Conservation (phyloP, 1,140 invertebrate species). For the Ceratina australensis region DNA sequence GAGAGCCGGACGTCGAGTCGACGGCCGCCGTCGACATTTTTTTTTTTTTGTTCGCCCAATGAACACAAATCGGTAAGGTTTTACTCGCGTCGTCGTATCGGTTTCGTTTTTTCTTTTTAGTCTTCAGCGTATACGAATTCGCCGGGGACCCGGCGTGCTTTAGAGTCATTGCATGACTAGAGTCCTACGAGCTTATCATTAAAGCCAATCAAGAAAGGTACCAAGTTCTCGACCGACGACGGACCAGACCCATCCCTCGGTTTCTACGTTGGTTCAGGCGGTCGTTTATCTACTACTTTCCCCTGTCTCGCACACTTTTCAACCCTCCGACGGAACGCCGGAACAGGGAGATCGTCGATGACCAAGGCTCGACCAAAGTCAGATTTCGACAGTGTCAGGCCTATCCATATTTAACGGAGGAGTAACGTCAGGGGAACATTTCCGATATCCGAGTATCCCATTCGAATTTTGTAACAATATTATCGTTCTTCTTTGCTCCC, state of each 20-base stretch:
- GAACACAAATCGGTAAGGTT: conserved; percentile 62
- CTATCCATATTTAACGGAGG: too few species aligned
- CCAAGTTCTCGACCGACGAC: conserved; percentile 64
- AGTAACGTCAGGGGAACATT: too few species aligned
- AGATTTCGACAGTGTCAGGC: too few species aligned
- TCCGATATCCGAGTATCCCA: too few species aligned
- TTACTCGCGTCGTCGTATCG: neutral
- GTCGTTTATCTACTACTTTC: neutral
- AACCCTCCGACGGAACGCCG: neutral
- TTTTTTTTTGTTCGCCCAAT: conserved; percentile 31
- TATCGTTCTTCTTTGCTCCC: too few species aligned
- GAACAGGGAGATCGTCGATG: too few species aligned
- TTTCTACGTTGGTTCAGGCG: conserved; percentile 53
- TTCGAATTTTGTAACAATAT: too few species aligned
- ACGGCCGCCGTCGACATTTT: conserved; percentile 23
- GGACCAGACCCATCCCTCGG: conserved; percentile 36
- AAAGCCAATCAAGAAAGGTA: conserved; percentile 75
- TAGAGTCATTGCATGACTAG: conserved; percentile 74
- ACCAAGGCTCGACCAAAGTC: too few species aligned
- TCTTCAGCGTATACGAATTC: conserved; percentile 65
- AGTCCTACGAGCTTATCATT: conserved; percentile 69
- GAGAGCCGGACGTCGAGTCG: conserved; percentile 57
- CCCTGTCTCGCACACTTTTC: neutral
- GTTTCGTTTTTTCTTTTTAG: too few species aligned
- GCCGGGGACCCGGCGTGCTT: conserved; percentile 44